Percentiles rank a stretch among this genome's conserved stretches.
Conservation (phyloP, 2,113 vertebrate genomes). For the Pseudopipra pipra region DNA sequence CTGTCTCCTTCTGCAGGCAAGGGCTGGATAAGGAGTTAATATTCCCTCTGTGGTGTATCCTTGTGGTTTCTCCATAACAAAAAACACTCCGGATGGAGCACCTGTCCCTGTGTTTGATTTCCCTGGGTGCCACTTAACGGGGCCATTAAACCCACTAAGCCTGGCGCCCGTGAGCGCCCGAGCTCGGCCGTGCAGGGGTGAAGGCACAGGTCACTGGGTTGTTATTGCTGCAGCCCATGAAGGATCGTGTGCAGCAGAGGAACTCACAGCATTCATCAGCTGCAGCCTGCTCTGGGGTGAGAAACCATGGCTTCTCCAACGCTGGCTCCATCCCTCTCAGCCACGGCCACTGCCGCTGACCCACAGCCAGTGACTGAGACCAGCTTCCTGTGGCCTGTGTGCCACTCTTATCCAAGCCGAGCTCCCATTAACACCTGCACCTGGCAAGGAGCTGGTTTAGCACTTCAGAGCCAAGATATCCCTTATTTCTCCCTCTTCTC, state of each 20-base stretch:
- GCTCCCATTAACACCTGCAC: background rate
- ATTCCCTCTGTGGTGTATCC: background rate
- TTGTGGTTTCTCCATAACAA: background rate
- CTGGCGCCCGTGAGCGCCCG: accelerated
- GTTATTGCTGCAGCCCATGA: background rate
- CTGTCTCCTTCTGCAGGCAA: background rate
- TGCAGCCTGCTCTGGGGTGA: background rate
- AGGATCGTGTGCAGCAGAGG: background rate
- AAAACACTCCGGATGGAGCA: background rate
- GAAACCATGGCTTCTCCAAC: background rate
- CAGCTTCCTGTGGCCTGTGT: background rate
- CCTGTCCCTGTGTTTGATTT: background rate
- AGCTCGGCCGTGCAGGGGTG: background rate
- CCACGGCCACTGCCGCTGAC: background rate
- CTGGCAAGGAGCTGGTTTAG: background rate
- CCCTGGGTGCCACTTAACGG: background rate
- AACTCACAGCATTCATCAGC: background rate
- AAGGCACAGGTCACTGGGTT: background rate
- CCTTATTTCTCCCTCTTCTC: background rate
- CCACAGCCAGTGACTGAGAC: background rate
- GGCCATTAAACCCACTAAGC: background rate
- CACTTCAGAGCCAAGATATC: background rate
- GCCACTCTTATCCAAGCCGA: background rate
- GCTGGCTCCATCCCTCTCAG: background rate
- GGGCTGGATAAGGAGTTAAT: background rate